Evolutionary conservation across 1,140 invertebrate species (phyloP).

Genomic region (Leptoteleia sp.): DNA sequence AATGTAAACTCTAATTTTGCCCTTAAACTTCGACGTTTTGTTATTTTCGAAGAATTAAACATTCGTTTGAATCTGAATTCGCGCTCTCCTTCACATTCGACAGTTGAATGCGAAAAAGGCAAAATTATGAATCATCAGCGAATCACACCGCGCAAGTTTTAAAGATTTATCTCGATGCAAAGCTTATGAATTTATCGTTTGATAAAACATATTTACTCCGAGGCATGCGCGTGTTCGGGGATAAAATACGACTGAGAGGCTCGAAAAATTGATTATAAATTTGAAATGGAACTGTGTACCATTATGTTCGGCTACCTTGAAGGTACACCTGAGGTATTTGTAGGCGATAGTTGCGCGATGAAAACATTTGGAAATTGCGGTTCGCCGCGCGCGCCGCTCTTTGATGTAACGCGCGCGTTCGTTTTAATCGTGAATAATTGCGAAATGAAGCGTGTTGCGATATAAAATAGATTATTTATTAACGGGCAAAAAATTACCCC

Average conservation of each 20-base stretch:
- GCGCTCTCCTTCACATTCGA: not conserved
- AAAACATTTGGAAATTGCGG: constrained; percentile 62
- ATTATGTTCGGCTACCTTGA: constrained; percentile 61
- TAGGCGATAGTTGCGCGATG: constrained; percentile 53
- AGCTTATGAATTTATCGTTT: constrained; percentile 51
- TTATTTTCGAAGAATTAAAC: too few species aligned
- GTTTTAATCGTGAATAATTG: constrained; percentile 60
- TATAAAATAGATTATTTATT: constrained; percentile 51
- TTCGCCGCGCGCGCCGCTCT: constrained; percentile 26
- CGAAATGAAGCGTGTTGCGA: constrained; percentile 16
- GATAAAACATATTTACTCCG: constrained; percentile 52
- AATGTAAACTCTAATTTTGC: too few species aligned
- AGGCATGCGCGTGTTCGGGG: constrained; percentile 37
- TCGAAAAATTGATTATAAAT: constrained; percentile 68
- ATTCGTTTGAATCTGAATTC: too few species aligned
- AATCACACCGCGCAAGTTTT: constrained; percentile 25
- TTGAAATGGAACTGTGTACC: constrained; percentile 59
- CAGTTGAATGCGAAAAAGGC: not conserved
- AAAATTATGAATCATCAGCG: constrained; percentile 19
- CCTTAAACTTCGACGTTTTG: too few species aligned
- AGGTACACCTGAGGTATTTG: constrained; percentile 53
- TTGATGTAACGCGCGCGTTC: constrained; percentile 32
- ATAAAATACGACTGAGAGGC: constrained; percentile 49
- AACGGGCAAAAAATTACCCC: constrained; percentile 30
- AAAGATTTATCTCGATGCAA: constrained; percentile 39